Conservation (phyloP, 2,797 vertebrate genomes). For the Fundulus diaphanus region DNA sequence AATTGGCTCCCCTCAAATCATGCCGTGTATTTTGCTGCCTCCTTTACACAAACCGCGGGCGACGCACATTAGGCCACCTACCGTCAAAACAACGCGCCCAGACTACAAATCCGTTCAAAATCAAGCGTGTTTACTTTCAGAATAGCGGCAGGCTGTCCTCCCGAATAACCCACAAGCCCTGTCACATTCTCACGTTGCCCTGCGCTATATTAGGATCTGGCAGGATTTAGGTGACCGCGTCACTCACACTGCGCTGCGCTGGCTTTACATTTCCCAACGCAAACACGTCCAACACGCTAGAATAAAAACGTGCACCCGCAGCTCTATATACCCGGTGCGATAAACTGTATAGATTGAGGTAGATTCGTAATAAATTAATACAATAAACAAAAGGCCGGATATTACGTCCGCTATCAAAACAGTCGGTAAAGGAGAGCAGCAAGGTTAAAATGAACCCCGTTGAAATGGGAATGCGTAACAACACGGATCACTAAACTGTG, state of each 20-base stretch:
- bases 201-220: constrained; percentile 70
- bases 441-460: constrained; percentile 22
- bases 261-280: background rate
- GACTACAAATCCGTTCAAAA: constrained; percentile 6
- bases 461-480: background rate
- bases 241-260: constrained; percentile 29
- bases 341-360: background rate
- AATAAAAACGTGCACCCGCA: background rate
- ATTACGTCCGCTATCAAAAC: constrained; percentile 51
- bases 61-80: constrained; percentile 19
- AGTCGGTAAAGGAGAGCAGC: constrained; percentile 66
- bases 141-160: constrained; percentile 21
- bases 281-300: background rate
- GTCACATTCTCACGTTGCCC: constrained; percentile 43
- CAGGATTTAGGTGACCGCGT: constrained; percentile 55
- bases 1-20: background rate
- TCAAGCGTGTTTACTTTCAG: constrained; percentile 13
- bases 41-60: constrained; percentile 66
- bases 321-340: accelerated
- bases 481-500: background rate
- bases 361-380: constrained; percentile 1
- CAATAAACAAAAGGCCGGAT: constrained; percentile 57
- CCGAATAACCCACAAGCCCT: constrained; percentile 32
- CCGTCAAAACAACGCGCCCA: constrained; percentile 19
- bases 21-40: constrained; percentile 48